Evolutionary conservation across 1,140 invertebrate species (phyloP), one percentile per base, ranked within the genome.

Genomic region (Mycetomoellerius zeteki): DNA sequence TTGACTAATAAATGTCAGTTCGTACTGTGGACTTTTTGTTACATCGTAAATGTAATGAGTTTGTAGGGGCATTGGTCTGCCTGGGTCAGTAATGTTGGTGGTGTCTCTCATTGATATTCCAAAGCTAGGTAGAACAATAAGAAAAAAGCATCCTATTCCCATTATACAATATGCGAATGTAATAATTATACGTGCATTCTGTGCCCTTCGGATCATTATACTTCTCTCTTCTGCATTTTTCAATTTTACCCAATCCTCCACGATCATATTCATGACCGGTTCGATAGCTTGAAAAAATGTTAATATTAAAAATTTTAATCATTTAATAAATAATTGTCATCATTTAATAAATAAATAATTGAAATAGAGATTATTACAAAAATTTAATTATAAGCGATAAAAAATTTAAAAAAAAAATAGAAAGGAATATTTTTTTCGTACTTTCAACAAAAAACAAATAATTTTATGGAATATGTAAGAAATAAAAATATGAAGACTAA

Each of bases 11-110:
- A 43, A 60, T 33, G 58, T 78, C 2, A 78, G 10, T 19, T 78
- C 37, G 2, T 78, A 78, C 2, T 50, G 75, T 8, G 75, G 75
- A 8, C 33, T n/a, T 6, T 47, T 78, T 10, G 75, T 78, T n/a
- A 78, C 19, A 47, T 78, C 58, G 6, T 64, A 78, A 47, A 78
- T 47, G 4, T 33, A 78, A 64, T 64, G 1, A 1, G 75, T 78
- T 30, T 62, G 58, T 24, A 78, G 1, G 2, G 37, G 75, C 58
- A 78, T 19, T 21, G 24, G 37, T 50, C 19, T 64, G 4, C 37
- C 56, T 19, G 75, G 58, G 2, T 62, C 56, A n/a, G 73, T 77
- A 19, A 77, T 27, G 14, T 77, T 77, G n/a, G 1, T 24, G 0
- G 56, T 77, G 3, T 19, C 0, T 77, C 75, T 62, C 16, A 77